Evolutionary conservation across 2,113 vertebrate species (phyloP), one percentile per base, ranked within the genome.

Genomic region (Grantiella picta): DNA sequence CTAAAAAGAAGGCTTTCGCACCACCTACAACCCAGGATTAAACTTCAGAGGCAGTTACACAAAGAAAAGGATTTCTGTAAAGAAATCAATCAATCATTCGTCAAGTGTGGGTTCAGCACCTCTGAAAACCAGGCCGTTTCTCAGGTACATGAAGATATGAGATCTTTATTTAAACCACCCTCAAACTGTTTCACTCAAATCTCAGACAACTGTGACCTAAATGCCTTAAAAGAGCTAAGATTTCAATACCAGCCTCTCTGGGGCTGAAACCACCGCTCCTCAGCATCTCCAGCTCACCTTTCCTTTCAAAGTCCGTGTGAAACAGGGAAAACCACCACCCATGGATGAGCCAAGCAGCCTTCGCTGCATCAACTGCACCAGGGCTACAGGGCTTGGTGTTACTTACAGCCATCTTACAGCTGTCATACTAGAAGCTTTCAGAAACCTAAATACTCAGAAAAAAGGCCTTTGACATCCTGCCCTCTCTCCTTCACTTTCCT

Each of bases 11-110:
- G 69, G 82, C 56, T 97, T 97, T 95, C 86, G 9, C 94, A 97
- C 95, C 96, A 96, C 95, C 95, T 96, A 96, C 92, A 90, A 96
- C 28, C 63, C 92, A 86, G 59, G 93, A 95, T 88, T 88, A 92
- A 95, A 91, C 87, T 92, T 96, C 85, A 88, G 75, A 91, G 56
- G 54, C 82, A 85, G 63, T 56, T 85, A 77, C 54, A 91, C 85
- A 95, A 96, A 94, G 79, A 82, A 89, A 83, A 86, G 45, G 79
- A 80, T 94, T 95, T 94, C 87, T 94, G 85, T 70, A 91, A 93
- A 96, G 89, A 93, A 95, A 87, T 69, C 93, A 89, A 71, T 96
- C 95, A 97, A 95, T 95, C 95, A 94, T 90, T 86, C 5, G n/a
- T 87, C 71, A 75, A 92, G 84, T 92, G 89, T 94, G 91, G 93